A percentile compares a stretch with the other conserved stretches of the same genome.
Evolutionary conservation across 2,113 vertebrate genomes (phyloP).

Genomic region (Pagrus major): DNA sequence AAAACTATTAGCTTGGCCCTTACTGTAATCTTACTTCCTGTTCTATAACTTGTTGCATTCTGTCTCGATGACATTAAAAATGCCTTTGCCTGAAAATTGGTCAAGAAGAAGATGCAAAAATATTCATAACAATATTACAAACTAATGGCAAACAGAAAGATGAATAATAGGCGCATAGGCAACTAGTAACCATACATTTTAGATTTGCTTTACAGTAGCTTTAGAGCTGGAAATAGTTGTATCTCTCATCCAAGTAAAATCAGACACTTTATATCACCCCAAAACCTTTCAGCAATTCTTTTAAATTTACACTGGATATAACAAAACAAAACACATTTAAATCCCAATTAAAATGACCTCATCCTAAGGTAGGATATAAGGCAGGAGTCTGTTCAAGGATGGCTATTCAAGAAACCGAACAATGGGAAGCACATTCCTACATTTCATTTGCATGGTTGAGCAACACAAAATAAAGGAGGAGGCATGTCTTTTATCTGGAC

Average conservation of each 20-base stretch:
- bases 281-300: not conserved
- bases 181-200: not conserved
- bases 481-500: conserved; percentile 10
- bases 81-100: not conserved
- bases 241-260: not conserved
- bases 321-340: not conserved
- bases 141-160: not conserved
- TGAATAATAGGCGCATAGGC: not conserved
- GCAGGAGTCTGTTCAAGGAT: no score
- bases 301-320: not conserved
- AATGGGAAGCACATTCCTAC: not conserved
- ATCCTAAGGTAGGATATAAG: no score
- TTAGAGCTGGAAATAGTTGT: not conserved
- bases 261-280: not conserved
- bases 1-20: not conserved
- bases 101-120: not conserved
- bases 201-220: not conserved
- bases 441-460: conserved; percentile 10
- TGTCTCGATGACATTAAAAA: not conserved
- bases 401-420: not conserved
- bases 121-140: not conserved
- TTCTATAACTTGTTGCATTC: not conserved
- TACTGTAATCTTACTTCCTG: not conserved
- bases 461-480: no score
- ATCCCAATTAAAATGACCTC: not conserved